Percentiles rank a stretch among this genome's conserved stretches.
Evolutionary conservation across 2,113 vertebrate species (phyloP).

Genomic region (Ascaphus truei): DNA sequence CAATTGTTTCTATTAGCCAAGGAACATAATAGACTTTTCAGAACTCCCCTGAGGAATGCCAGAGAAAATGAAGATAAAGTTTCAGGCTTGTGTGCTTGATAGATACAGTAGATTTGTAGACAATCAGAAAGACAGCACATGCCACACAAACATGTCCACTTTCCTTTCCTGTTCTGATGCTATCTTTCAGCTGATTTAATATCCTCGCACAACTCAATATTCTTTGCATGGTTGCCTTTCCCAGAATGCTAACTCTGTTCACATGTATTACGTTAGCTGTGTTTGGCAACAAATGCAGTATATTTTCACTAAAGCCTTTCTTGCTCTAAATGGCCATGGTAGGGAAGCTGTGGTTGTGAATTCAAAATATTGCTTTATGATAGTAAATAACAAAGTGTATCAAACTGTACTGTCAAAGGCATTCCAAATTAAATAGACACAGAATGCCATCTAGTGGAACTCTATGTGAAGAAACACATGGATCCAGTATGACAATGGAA

Average conservation of each 20-base stretch:
- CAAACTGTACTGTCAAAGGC: not conserved
- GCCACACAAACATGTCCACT: too few species aligned
- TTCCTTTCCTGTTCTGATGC: not conserved
- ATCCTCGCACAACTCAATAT: too few species aligned
- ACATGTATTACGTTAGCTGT: not conserved
- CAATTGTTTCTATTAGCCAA: not conserved
- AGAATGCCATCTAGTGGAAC: conserved; percentile 26
- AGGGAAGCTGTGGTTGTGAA: not conserved
- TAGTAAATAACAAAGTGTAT: not conserved
- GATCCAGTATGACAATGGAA: not conserved
- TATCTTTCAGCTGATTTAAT: not conserved
- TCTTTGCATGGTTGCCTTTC: too few species aligned
- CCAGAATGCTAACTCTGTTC: too few species aligned
- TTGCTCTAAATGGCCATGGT: not conserved
- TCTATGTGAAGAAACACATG: not conserved
- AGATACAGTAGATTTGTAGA: not conserved
- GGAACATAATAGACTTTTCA: not conserved
- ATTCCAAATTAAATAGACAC: not conserved
- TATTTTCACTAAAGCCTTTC: not conserved
- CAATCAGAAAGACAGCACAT: too few species aligned
- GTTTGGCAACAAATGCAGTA: not conserved
- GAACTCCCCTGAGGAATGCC: not conserved
- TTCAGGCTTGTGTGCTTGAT: not conserved
- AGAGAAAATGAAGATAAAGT: not conserved
- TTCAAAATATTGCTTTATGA: not conserved